Conservation (phyloP, 2,797 vertebrate species). For the Oreochromis mossambicus region DNA sequence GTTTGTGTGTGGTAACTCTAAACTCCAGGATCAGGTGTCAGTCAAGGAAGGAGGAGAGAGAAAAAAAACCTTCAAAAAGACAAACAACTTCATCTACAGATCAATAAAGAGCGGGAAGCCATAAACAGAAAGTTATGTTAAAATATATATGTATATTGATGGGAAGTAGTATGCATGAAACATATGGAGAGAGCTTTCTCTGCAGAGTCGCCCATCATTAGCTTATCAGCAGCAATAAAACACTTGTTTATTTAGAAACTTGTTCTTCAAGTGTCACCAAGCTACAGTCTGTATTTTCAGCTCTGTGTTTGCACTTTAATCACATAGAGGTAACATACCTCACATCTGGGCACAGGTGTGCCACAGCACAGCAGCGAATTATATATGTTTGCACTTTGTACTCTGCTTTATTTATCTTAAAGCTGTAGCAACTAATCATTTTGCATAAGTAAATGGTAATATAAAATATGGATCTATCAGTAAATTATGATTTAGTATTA, state of each 20-base stretch:
- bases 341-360: background rate
- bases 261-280: background rate
- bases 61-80: background rate
- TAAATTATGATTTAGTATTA: background rate
- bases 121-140: background rate
- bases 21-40: slow-evolving; percentile 52
- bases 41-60: background rate
- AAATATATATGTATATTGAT: background rate
- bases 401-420: background rate
- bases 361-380: background rate
- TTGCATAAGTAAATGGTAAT: background rate
- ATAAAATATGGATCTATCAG: background rate
- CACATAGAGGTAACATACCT: background rate
- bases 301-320: background rate
- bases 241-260: background rate
- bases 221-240: background rate
- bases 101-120: background rate
- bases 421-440: background rate
- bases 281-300: background rate
- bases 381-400: background rate
- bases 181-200: background rate
- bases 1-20: slow-evolving; percentile 41
- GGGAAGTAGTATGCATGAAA: background rate
- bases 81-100: background rate
- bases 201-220: background rate